Percentiles rank a stretch among this genome's conserved stretches.
Evolutionary conservation across 2,888 invertebrate species (phyloP).

Genomic region (Hofmannophila pseudospretella): DNA sequence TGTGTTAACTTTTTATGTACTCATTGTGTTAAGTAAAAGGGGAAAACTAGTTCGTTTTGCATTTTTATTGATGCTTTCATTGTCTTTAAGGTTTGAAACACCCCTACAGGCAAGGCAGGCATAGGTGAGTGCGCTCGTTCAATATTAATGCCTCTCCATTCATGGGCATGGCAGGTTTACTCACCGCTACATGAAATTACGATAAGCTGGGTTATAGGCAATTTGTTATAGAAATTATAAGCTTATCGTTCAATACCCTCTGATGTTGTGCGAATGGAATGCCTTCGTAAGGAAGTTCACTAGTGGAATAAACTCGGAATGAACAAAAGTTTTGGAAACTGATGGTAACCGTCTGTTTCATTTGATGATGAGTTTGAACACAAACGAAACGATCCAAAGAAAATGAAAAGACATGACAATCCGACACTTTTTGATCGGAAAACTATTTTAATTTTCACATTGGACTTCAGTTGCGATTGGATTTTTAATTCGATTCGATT

Average conservation of each 20-base stretch:
- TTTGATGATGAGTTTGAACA: too few species aligned
- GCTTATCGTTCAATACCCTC: conserved; percentile 40
- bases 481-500: too few species aligned
- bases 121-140: conserved; percentile 32
- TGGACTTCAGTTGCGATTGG: too few species aligned
- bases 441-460: too few species aligned
- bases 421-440: too few species aligned
- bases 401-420: too few species aligned
- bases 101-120: conserved; percentile 19
- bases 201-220: conserved; percentile 4
- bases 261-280: too few species aligned
- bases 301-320: too few species aligned
- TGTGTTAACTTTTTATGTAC: conserved; percentile 16
- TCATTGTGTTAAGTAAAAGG: conserved; percentile 22
- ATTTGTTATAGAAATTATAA: conserved; percentile 45
- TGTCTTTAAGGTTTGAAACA: conserved; percentile 43
- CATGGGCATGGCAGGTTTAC: conserved; percentile 47
- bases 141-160: conserved; percentile 53
- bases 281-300: too few species aligned
- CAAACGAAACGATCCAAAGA: too few species aligned
- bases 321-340: too few species aligned
- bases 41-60: conserved; percentile 36
- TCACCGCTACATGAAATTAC: conserved; percentile 34
- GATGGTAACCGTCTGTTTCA: too few species aligned
- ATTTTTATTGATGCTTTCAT: conserved; percentile 44